Conservation (phyloP, 2,113 vertebrate genomes). For the Holacanthus passer region DNA sequence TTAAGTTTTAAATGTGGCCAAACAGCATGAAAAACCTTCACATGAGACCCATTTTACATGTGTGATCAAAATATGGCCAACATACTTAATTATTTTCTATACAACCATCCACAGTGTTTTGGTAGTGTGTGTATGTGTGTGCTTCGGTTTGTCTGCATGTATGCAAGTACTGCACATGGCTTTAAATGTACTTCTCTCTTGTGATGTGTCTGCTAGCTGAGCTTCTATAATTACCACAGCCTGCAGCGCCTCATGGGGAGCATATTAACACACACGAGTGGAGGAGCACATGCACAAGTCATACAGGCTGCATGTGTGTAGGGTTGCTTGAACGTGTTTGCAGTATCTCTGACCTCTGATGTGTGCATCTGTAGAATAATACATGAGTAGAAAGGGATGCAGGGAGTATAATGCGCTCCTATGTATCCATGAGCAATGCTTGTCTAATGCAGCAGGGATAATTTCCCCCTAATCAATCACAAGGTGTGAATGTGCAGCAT, state of each 20-base stretch:
- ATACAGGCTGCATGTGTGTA: neutral
- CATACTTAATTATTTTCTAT: neutral
- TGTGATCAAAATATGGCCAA: neutral
- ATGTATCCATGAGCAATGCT: neutral
- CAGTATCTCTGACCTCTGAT: constrained; percentile 23
- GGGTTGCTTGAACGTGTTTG: constrained; percentile 8
- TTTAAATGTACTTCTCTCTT: constrained; percentile 68
- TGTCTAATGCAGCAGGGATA: neutral
- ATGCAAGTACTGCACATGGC: constrained; percentile 22
- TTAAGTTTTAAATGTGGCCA: neutral
- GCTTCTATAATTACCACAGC: constrained; percentile 84
- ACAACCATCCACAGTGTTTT: neutral
- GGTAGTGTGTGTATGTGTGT: neutral
- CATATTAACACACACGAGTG: constrained; percentile 85
- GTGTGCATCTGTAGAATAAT: constrained; percentile 29
- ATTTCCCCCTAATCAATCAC: neutral
- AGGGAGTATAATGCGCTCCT: neutral
- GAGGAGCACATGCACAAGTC: constrained; percentile 67
- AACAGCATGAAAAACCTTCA: neutral
- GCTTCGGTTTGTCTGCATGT: constrained; percentile 19
- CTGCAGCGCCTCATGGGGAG: constrained; percentile 83
- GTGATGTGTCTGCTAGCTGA: constrained; percentile 69
- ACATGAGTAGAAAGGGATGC: constrained; percentile 13
- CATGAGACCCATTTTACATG: neutral
- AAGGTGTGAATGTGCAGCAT: constrained; percentile 4